Base-by-base conservation (phyloP, 2,113 vertebrate species). In the Tragulus kanchil region DNA sequence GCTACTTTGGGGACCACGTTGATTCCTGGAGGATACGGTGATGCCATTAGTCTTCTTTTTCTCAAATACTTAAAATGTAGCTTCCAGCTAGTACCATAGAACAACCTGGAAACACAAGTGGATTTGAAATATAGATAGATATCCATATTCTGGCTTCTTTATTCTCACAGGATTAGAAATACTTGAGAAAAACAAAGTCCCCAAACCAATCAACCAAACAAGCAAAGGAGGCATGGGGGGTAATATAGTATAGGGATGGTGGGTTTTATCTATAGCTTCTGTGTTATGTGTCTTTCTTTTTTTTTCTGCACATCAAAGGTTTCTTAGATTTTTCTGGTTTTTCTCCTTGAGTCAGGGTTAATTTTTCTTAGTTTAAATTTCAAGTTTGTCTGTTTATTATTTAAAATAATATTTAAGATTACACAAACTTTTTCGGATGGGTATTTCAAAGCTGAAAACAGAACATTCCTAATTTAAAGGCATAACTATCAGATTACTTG, bases 341-440 rank as follows among this genome's bases (percentile, higher is more conserved):
- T 61, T 28, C 28, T 56, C 16, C 17, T 77, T n/a, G 31, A 94
- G 14, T 11, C 15, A 6, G 71, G 19, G 28, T 84, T 93, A 14
- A 36, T 42, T 85, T 95, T 95, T 85, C 23, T 81, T 67, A 79
- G 23, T 65, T 85, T 59, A 17, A 36, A 3, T 69, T 14, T 69
- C 48, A 93, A 83, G 42, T 8, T 67, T 95, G n/a, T 91, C 78
- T 61, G 26, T 84, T 86, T 82, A 58, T 69, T 75, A 85, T 54
- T 82, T 65, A 89, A 96, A 81, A 15, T 85, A 59, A 28, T 82
- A 48, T 23, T 90, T 88, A 82, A 56, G 28, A 45, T 25, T 52
- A 42, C 10, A 13, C 6, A 23, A 3, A 75, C 42, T 67, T 67
- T 94, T 73, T 58, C 83, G 67, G 93, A 79, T 62, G 86, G 78